Conservation (phyloP, 2,888 invertebrate genomes). For the Xestia sexstrigata region DNA sequence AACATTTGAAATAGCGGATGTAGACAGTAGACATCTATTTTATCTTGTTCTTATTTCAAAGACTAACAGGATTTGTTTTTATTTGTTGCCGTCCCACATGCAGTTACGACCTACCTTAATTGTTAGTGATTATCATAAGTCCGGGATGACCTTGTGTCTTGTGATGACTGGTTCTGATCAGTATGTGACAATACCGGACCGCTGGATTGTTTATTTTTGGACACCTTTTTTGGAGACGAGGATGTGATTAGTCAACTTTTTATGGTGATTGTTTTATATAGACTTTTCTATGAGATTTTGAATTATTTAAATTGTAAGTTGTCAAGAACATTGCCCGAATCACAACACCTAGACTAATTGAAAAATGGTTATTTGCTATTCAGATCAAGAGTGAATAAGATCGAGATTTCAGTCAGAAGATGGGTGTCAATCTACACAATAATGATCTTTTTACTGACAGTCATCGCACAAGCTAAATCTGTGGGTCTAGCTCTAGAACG, state of each 20-base stretch:
- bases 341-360: neutral
- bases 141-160: conserved; percentile 71
- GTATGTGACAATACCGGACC: conserved; percentile 48
- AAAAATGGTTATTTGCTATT: neutral
- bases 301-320: neutral
- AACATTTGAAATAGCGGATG: conserved; percentile 53
- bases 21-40: conserved; percentile 57
- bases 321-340: neutral
- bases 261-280: neutral
- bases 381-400: neutral
- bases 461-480: neutral
- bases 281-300: no score
- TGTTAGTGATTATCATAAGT: conserved; percentile 69
- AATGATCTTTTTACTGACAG: neutral
- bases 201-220: conserved; percentile 35
- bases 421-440: neutral
- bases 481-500: neutral
- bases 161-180: conserved; percentile 54
- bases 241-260: conserved; percentile 17
- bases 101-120: conserved; percentile 65
- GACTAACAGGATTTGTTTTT: conserved; percentile 64
- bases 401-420: neutral
- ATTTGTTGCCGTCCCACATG: conserved; percentile 53
- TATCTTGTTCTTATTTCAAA: conserved; percentile 47
- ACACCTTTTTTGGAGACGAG: conserved; percentile 16